Base-by-base conservation (phyloP, 1,140 invertebrate genomes). In the Drosophila rhopaloa region DNA sequence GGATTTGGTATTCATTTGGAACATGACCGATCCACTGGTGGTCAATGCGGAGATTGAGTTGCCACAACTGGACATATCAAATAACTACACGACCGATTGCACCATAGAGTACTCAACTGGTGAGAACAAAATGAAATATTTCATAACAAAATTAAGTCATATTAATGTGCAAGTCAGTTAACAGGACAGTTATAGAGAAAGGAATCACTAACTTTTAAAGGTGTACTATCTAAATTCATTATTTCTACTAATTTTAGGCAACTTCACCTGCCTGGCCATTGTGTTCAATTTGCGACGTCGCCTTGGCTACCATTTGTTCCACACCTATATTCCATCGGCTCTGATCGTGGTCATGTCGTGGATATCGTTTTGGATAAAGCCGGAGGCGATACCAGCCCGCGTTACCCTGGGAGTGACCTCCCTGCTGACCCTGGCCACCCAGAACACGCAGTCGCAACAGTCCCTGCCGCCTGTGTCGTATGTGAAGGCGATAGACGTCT, bases 341-440 rank as follows among this genome's bases (percentile, higher is more conserved):
- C 93, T 98, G 50, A 98, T 98, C 91, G 97, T 98, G 46, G 96
- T 97, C 66, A 98, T 97, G 97, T 97, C 96, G 10, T 97, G 97
- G 97, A 97, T 97, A 78, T 97, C 97, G 7, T 98, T 98, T 92
- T 98, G 97, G 97, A 98, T 98, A 71, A 97, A 97, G 92, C 97
- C 97, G 2, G 97, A 97, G 92, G 97, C 97, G 4, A 97, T 97
- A 81, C 97, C 97, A 8, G 91, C 91, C 2, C 89, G 91, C 5
- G 91, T 92, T 1, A 92, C 91, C 0, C 50, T 92, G 1, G 97
- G 96, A 38, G 96, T 97, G 13, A 97, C 96, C 16, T 97, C 96
- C 1, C 93, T 97, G 53, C 93, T 97, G 8, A 97, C 96, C 60
- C 93, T 97, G 77, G 97, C 97, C 27, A 97, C 97, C 16, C 97